Base-by-base conservation (phyloP, 2,888 invertebrate genomes). In the Campopleginae sp. region DNA sequence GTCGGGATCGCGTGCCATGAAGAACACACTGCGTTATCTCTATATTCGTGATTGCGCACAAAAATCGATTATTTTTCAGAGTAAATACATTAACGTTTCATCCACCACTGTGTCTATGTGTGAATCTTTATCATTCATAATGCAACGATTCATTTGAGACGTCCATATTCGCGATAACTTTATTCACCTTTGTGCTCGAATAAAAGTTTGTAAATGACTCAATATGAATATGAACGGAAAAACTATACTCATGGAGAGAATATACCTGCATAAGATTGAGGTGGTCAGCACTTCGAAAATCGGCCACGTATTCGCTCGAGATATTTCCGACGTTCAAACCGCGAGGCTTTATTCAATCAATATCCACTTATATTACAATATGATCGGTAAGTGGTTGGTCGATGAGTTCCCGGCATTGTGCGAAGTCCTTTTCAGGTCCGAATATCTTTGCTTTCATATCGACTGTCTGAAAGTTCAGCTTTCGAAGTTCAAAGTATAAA, bases 231-330 rank as follows among this genome's bases (percentile, higher is more conserved):
- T n/a, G 8, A 2, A 31, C 0, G 5, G 4, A 1, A 19, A 10
- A 3, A 1, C 23, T 38, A 19, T n/a, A 14, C 8, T 38, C 8
- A 48, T 17, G 14, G 38, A n/a, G 51, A 38, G 38, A 54, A 38
- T 54, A 71, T 71, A 71, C n/a, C 71, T 8, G 31, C 33, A n/a
- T n/a, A 6, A 51, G 8, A 33, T 19, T 71, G 54, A 54, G 19
- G 71, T 38, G 23, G 42, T 58, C 38, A 58, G 58, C 72, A 61
- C 72, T 74, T 74, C 19, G 8, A 27, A 74, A 74, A 74, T 74
- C 27, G 42, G n/a, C 58, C 44, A 27, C 58, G n/a, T 27, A 74
- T 58, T 74, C 42, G 58, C 4, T 10, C 58, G 19, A 27, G 17
- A 58, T 72, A 54, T 74, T 61, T 74, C 38, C 44, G 23, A 8